Base-by-base conservation (phyloP, 2,888 invertebrate species). In the Dysmachus trigonus region DNA sequence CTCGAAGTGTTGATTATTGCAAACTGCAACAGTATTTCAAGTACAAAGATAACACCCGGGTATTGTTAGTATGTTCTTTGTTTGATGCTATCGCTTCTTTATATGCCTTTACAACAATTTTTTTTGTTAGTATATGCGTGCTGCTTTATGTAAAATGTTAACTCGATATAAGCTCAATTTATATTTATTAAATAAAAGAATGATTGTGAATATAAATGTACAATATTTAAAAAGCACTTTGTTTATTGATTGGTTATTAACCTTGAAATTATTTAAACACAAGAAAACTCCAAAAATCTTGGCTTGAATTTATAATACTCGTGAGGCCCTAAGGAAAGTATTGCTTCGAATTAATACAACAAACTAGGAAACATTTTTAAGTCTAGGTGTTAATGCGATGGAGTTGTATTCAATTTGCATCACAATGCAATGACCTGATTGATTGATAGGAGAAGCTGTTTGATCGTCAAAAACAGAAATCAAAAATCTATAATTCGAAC, bases 1-100 rank as follows among this genome's bases (percentile, higher is more conserved):
- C 73, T 73, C n/a, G 10, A 35, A 33, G 73, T 73, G n/a, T 31
- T 33, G n/a, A 51, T 81, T 31, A 51, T 33, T 81, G 73, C 62
- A 62, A 41, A 53, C 18, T 81, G 62, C n/a, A 81, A 62, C 53
- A 81, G 81, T 62, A 53, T 77, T 77, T 77, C 22, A 81, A 62
- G 81, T 81, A 53, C 81, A 51, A 81, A 81, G 35, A 81, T 10
- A 33, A 53, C 81, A 53, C 33, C 53, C 53, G 31, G 18, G 18
- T 81, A 53, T 62, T 53, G 81, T 62, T 53, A 31, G 62, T 18
- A 33, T 15, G 81, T 81, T 33, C 51, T 53, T 81, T 81, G 31
- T 31, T 31, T 81, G n/a, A 41, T 81, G 7, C 81, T 41, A 31
- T n/a, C 53, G 81, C 53, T 81, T 62, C 27, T 18, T 10, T 18